Evolutionary conservation across 2,113 vertebrate species (phyloP), one percentile per base, ranked within the genome.

Genomic region (Elephas maximus): DNA sequence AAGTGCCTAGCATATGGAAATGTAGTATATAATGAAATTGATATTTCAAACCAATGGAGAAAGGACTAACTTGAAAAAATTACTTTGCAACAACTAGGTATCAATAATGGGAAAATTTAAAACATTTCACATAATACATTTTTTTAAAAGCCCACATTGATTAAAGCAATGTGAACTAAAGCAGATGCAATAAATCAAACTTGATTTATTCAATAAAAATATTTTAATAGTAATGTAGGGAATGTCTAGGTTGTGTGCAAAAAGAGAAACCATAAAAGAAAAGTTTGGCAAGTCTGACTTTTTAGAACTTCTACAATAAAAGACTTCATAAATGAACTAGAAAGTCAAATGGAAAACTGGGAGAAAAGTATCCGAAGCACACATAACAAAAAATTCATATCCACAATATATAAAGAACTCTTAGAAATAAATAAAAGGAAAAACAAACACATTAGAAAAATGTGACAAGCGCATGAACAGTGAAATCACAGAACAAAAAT

Each of bases 1-100:
- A 20, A 41, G 60, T 4, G 23, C 53, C 6, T 1, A 21, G 12
- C n/a, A 20, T 17, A 2, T 2, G 33, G n/a, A 81, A 37, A 2
- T 5, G 1, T 2, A 44, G 2, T 0, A 2, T 0, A 3, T 1
- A 6, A 17, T 0, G 2, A 8, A 1, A 44, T 4, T 8, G 2
- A 2, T 20, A 8, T 2, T 14, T 77, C 53, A 73, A 5, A 17
- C 9, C 57, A 14, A 23, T 3, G 7, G 10, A 23, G 44, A 11
- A 8, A 82, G 82, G 44, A 41, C 41, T 20, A 48, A 26, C 18
- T 17, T 62, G 28, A 62, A 73, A 2, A 48, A 17, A 82, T 0
- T 3, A 17, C 5, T 18, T 6, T 51, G 53, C 24, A 24, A 80
- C 48, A n/a, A 26, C 12, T 2, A 24, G 21, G 5, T 5, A 48